Evolutionary conservation across 1,140 invertebrate genomes (phyloP).

Genomic region (Gryon sp.): DNA sequence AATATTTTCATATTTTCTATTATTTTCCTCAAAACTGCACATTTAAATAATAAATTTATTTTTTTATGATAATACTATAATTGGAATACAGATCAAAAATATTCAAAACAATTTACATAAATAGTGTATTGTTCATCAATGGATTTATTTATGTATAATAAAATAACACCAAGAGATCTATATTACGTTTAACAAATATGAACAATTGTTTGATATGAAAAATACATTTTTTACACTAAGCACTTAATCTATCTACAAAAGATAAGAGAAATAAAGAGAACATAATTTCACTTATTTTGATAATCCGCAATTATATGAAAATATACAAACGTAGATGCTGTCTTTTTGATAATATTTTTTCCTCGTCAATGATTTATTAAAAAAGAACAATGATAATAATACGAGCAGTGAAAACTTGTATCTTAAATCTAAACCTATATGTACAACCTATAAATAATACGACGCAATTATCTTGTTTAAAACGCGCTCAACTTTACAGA

Average conservation of each 20-base stretch:
- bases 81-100: not conserved
- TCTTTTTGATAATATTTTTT: constrained; percentile 56
- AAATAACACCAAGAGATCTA: constrained; percentile 31
- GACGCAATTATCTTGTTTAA: constrained; percentile 70
- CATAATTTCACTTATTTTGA: constrained; percentile 17
- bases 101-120: not conserved
- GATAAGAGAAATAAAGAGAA: constrained; percentile 5
- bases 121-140: constrained; percentile 11
- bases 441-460: constrained; percentile 75
- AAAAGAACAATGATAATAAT: constrained; percentile 50
- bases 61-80: not conserved
- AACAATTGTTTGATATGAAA: constrained; percentile 21
- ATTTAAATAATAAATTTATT: too few species aligned
- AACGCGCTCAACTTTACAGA: constrained; percentile 73
- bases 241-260: constrained; percentile 20
- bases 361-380: constrained; percentile 48
- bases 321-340: constrained; percentile 56
- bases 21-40: too few species aligned
- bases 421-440: constrained; percentile 66
- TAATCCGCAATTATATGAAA: constrained; percentile 18
- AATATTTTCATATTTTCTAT: constrained; percentile 28
- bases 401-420: constrained; percentile 37
- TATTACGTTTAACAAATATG: constrained; percentile 26
- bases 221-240: constrained; percentile 25
- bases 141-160: constrained; percentile 33